These are phyloP conservation scores for Leptodactylus fuscus DNA, from an alignment of 2,113 vertebrate genomes.

Conservation along the genomic window DNA sequence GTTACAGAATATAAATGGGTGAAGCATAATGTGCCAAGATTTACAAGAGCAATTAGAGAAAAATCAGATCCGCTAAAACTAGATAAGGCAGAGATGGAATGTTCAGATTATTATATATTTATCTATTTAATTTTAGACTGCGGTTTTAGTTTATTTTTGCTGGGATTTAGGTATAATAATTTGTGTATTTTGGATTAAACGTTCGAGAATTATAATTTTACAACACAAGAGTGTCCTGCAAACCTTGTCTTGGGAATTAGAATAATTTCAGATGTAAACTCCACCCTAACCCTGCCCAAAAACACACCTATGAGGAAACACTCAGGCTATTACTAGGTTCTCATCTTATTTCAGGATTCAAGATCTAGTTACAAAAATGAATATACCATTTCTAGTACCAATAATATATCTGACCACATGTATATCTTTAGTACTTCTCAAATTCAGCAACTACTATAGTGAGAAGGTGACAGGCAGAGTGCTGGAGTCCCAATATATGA, in stretches of 20 bases:
- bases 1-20: conserved; percentile 30
- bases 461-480: no score
- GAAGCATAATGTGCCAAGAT: conserved; percentile 35
- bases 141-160: background rate
- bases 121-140: background rate
- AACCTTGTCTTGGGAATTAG: background rate
- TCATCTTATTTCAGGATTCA: no score
- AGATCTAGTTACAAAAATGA: no score
- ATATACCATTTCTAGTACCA: no score
- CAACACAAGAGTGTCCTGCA: background rate
- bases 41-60: conserved; percentile 36
- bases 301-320: background rate
- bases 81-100: conserved; percentile 21
- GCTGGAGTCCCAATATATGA: no score
- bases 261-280: no score
- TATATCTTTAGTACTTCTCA: no score
- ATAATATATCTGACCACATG: no score
- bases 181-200: background rate
- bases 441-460: no score
- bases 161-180: background rate
- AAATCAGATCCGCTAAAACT: conserved; percentile 14
- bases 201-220: background rate
- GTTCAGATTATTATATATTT: background rate
- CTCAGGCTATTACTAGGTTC: no score
- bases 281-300: background rate